A percentile compares a stretch with the other conserved stretches of the same genome.
phyloP scores from a whole-genome alignment of 1,140 invertebrate species.

The Psix sp. region DNA sequence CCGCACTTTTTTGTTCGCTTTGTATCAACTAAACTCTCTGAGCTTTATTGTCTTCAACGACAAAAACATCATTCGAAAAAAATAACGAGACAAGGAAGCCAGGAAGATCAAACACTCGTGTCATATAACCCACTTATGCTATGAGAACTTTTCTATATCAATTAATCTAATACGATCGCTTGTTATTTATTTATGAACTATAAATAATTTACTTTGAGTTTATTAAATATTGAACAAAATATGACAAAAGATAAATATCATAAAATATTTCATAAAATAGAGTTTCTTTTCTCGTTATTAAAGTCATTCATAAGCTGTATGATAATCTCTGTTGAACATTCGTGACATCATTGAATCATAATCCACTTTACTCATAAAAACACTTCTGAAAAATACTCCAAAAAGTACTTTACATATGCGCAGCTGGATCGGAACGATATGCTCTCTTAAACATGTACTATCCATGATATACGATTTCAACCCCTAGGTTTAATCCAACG shows the following conservation, averaged over 20 bases:
- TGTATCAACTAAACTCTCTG: constrained; percentile 30
- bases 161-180: too few species aligned
- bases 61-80: constrained; percentile 46
- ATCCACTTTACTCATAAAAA: constrained; percentile 18
- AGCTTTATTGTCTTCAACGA: constrained; percentile 44
- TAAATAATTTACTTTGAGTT: too few species aligned
- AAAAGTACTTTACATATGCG: constrained; percentile 14
- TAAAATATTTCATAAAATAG: too few species aligned
- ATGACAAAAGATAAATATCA: too few species aligned
- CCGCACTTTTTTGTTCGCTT: constrained; percentile 30
- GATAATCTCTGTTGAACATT: too few species aligned
- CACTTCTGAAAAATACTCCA: constrained; percentile 13
- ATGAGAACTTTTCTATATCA: too few species aligned
- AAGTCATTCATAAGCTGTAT: too few species aligned
- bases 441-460: constrained; percentile 1
- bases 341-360: neutral
- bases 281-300: too few species aligned
- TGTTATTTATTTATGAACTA: too few species aligned
- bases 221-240: too few species aligned
- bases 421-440: constrained; percentile 24
- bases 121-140: too few species aligned
- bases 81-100: constrained; percentile 17
- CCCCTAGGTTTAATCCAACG: constrained; percentile 34
- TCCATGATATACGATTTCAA: constrained; percentile 9
- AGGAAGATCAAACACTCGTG: too few species aligned